A percentile compares a stretch with the other conserved stretches of the same genome.
Evolutionary conservation across 2,888 invertebrate genomes (phyloP).

Genomic region (Oscheius sp.): DNA sequence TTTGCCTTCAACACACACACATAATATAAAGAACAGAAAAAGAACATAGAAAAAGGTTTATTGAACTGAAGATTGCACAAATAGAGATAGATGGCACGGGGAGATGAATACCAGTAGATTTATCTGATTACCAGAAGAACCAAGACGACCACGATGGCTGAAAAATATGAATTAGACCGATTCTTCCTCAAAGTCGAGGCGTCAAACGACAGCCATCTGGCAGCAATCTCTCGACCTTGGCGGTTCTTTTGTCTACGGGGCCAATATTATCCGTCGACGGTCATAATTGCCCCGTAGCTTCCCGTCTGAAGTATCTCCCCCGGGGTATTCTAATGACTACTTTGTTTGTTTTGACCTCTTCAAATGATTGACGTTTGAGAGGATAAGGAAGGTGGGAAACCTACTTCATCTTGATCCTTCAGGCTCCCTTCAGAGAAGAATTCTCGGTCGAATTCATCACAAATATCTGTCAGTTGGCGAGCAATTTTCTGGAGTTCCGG

Average conservation of each 20-base stretch:
- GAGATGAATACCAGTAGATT: too few species aligned
- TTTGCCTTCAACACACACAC: too few species aligned
- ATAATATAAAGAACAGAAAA: too few species aligned
- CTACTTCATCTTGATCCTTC: background rate
- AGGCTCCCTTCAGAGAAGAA: slow-evolving; percentile 1
- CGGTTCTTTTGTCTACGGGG: slow-evolving; percentile 3
- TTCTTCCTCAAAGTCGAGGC: background rate
- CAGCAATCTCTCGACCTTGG: slow-evolving; percentile 17
- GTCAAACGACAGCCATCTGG: slow-evolving; percentile 25
- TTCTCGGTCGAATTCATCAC: slow-evolving; percentile 12
- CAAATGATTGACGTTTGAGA: background rate
- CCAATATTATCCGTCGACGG: slow-evolving; percentile 8
- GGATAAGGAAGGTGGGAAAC: background rate
- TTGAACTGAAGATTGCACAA: too few species aligned
- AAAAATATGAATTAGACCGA: too few species aligned
- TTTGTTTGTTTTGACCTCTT: background rate
- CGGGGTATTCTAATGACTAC: background rate
- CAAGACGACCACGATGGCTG: too few species aligned
- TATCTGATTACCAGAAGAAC: too few species aligned
- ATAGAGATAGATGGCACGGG: too few species aligned
- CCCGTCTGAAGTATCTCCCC: background rate
- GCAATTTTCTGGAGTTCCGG: slow-evolving; percentile 16
- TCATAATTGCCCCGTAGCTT: slow-evolving; percentile 4
- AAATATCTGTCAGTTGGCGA: background rate
- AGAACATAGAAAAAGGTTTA: too few species aligned